These are phyloP conservation scores for Aphodius granarius DNA, from an alignment of 2,888 invertebrate species.

Conservation along the genomic window DNA sequence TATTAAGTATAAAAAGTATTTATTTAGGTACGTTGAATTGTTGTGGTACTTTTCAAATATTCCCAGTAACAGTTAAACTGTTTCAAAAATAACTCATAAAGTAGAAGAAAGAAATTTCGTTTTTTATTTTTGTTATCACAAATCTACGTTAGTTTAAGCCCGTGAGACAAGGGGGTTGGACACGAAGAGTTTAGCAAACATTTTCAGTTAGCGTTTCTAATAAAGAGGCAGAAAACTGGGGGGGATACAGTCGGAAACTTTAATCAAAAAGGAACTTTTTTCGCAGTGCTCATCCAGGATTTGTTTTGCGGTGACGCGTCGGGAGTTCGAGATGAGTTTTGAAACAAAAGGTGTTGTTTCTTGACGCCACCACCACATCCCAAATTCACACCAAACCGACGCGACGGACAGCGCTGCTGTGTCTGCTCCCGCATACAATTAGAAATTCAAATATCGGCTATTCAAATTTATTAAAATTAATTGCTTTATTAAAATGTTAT, in stretches of 20 bases:
- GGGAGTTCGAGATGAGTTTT: constrained; percentile 7
- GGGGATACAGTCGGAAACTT: neutral
- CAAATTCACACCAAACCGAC: neutral
- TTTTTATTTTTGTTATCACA: neutral
- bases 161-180: neutral
- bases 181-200: neutral
- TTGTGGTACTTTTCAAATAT: too few species aligned
- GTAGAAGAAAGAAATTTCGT: neutral
- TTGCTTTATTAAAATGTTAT: constrained; percentile 32
- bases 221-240: neutral
- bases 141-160: neutral
- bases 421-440: constrained; percentile 1
- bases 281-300: constrained; percentile 1
- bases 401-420: neutral
- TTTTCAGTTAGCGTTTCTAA: neutral
- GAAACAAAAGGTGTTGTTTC: constrained; percentile 13
- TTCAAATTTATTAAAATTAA: constrained; percentile 33
- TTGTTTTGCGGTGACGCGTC: constrained; percentile 4
- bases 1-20: too few species aligned
- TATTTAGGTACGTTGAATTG: too few species aligned
- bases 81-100: too few species aligned
- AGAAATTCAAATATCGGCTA: constrained; percentile 28
- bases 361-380: neutral
- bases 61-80: too few species aligned
- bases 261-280: neutral